These are phyloP conservation scores for Biston stratarius DNA, from an alignment of 2,888 invertebrate species.

Conservation along the genomic window DNA sequence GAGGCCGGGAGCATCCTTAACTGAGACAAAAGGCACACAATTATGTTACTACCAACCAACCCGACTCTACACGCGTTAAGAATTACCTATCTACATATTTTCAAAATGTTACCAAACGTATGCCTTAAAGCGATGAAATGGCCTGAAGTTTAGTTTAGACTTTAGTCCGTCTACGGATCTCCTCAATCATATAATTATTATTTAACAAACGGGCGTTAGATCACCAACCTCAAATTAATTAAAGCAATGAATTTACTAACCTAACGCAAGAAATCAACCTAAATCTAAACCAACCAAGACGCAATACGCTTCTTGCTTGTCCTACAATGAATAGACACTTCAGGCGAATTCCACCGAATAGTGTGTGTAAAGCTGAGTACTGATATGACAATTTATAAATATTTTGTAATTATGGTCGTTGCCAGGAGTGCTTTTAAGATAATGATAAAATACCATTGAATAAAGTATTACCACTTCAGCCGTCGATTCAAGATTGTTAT, in stretches of 20 bases:
- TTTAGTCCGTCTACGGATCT: no score
- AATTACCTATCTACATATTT: no score
- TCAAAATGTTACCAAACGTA: no score
- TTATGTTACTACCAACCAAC: neutral
- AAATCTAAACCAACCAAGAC: neutral
- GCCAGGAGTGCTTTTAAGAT: no score
- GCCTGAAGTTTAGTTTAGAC: no score
- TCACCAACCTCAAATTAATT: neutral
- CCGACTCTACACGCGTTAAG: neutral
- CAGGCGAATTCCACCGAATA: neutral
- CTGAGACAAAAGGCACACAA: constrained; percentile 8
- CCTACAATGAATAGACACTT: constrained; percentile 4
- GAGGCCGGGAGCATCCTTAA: neutral
- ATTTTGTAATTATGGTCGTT: no score
- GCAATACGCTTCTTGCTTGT: constrained; percentile 19
- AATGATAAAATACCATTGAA: no score
- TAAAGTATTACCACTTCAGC: no score
- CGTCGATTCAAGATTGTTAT: no score
- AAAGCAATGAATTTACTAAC: neutral
- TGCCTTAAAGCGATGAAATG: no score
- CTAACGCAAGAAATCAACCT: neutral
- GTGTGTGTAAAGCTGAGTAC: constrained; percentile 8
- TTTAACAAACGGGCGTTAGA: neutral
- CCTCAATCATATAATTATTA: no score
- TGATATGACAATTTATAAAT: no score